Base-by-base conservation (phyloP, 2,888 invertebrate genomes). In the Cotesia congregata region DNA sequence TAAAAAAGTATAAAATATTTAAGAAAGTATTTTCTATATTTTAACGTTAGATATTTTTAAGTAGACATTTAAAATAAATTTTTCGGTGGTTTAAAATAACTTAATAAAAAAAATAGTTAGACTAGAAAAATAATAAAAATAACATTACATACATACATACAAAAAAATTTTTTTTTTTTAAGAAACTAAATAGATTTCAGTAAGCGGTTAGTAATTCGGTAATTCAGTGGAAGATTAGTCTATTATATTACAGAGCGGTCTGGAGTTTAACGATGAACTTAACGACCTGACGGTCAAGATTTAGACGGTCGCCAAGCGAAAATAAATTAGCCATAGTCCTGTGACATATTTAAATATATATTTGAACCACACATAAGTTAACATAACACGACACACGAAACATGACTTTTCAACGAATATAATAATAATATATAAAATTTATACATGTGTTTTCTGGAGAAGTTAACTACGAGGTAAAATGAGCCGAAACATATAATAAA, bases 201-300 rank as follows among this genome's bases (percentile, higher is more conserved):
- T 70, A 38, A 70, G 30, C 70, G 38, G 70, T 30, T 30, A 40
- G 7, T 40, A 50, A 50, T 20, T 41, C 59, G n/a, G 70, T 70
- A 70, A 70, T 70, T 70, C 70, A 70, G 30, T 59, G 30, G 30
- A 59, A 50, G 59, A 70, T 50, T 70, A 60, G 50, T 50, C 50
- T 50, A 50, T 50, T 50, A 50, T 50, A 50, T 50, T 59, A 70
- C 30, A 41, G 12, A 30, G 30, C n/a, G 60, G 59, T 59, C 30
- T 60, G n/a, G 70, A 60, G 59, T 70, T 70, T 70, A 70, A 50
- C 70, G 70, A 70, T 38, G 50, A 70, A 70, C 30, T 38, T 50
- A 50, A 50, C 50, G 50, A 17, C 40, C 59, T 59, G 70, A 30
- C 70, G 70, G 70, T 70, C 70, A 70, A 70, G 70, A 70, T 60